Evolutionary conservation across 2,888 invertebrate genomes (phyloP).

Genomic region (Thymelicus acteon): DNA sequence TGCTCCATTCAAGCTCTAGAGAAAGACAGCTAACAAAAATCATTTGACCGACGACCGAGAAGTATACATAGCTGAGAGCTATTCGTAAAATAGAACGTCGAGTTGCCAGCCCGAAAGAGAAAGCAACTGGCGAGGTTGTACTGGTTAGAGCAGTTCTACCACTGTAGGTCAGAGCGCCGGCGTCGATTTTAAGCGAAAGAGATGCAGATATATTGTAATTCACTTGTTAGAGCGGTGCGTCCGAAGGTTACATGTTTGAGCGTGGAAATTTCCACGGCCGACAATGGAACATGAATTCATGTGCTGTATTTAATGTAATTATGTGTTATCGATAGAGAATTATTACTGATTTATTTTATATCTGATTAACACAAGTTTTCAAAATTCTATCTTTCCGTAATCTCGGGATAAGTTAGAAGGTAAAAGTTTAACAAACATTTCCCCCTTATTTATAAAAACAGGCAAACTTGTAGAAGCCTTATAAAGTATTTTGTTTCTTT

Average conservation of each 20-base stretch:
- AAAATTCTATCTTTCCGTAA: too few relatives aligned
- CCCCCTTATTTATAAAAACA: too few relatives aligned
- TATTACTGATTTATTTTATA: too few relatives aligned
- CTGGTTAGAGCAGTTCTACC: constrained; percentile 64
- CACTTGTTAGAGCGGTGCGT: constrained; percentile 59
- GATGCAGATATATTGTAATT: constrained; percentile 57
- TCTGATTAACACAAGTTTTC: too few relatives aligned
- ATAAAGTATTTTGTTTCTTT: too few relatives aligned
- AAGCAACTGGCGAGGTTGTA: constrained; percentile 51
- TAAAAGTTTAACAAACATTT: too few relatives aligned
- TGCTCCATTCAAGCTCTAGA: constrained; percentile 83
- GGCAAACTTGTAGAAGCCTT: too few relatives aligned
- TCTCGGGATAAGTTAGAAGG: too few relatives aligned
- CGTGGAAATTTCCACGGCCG: constrained; percentile 84
- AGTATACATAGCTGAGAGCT: constrained; percentile 84
- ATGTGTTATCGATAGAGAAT: constrained; percentile 49
- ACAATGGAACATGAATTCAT: constrained; percentile 82
- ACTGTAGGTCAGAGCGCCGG: constrained; percentile 79
- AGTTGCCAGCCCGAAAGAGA: constrained; percentile 69
- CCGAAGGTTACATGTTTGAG: constrained; percentile 79
- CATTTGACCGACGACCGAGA: constrained; percentile 83
- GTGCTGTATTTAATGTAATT: constrained; percentile 53
- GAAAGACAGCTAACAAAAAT: constrained; percentile 83
- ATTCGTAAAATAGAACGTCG: constrained; percentile 83
- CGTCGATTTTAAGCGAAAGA: constrained; percentile 70